Evolutionary conservation across 2,888 invertebrate species (phyloP), one percentile per base, ranked within the genome.

Genomic region (Neoscelio sp.): DNA sequence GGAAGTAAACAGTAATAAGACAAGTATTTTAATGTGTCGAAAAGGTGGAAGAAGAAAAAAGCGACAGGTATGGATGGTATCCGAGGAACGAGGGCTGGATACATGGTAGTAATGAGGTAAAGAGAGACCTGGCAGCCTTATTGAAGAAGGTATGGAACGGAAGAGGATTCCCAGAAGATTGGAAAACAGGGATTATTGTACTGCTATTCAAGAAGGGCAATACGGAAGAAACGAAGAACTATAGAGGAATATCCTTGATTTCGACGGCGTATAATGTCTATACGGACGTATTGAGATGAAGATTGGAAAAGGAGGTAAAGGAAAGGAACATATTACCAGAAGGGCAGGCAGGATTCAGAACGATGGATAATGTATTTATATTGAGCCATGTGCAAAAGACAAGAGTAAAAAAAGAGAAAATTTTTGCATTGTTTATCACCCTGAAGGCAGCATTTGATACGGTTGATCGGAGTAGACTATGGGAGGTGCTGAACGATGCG

Each of bases 191-290:
- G 2, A 33, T 81, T 0, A 58, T 83, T n/a, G 26, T 44, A 1
- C 78, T 75, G 1, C 23, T 80, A 1, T 65, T 75, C 7, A 83
- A 82, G 42, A 77, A 78, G 12, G 77, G 80, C 0, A 35, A 81
- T 10, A 5, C 1, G 4, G 48, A 78, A 0, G 28, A 64, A 1
- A 38, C 35, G 1, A 12, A 40, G 8, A 82, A 80, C 18, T 82
- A 82, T n/a, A 80, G 78, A 52, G 77, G 80, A 2, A 78, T 83
- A 2, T 60, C 80, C 0, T 15, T 84, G 2, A 20, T 78, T 12
- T 13, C 46, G 6, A 60, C 77, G 1, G 65, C 48, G 0, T 83
- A 82, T 33, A 79, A 82, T 12, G 58, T 81, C 26, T 81, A 82
- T 12, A 52, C 77, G 0, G 60, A 35, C 13, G 52, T 82, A 2